Evolutionary conservation across 2,113 vertebrate genomes (phyloP).

Genomic region (Dasyurus viverrinus): DNA sequence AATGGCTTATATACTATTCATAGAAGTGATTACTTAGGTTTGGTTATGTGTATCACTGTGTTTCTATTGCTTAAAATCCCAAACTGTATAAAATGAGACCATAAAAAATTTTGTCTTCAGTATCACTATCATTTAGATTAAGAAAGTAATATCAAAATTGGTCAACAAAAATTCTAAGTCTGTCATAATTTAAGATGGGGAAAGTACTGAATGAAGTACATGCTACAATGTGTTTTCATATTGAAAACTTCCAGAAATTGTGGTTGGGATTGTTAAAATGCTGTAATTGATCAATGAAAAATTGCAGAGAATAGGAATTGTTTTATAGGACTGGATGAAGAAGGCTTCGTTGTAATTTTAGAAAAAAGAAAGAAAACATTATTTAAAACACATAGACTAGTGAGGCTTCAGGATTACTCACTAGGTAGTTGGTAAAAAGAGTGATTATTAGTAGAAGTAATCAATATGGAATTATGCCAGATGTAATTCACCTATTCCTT

Average conservation of each 20-base stretch:
- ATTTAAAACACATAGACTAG: neutral
- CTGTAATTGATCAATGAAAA: neutral
- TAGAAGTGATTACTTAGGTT: neutral
- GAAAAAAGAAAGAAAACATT: neutral
- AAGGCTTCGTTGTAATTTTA: neutral
- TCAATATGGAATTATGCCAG: neutral
- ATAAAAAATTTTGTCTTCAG: neutral
- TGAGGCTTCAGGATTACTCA: neutral
- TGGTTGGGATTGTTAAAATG: neutral
- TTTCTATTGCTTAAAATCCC: neutral
- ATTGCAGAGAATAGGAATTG: neutral
- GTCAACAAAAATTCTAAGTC: neutral
- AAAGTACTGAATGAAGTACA: neutral
- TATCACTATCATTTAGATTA: neutral
- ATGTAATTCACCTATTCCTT: neutral
- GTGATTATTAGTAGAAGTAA: neutral
- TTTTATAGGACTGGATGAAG: neutral
- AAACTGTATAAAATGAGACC: neutral
- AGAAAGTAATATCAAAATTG: neutral
- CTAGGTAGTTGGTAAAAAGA: neutral
- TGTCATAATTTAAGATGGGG: neutral
- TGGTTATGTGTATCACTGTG: neutral
- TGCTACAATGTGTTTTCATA: neutral
- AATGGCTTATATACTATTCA: neutral
- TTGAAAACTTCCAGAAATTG: neutral